These are phyloP conservation scores for Heterodera schachtii DNA, from an alignment of 1,140 invertebrate species.

Conservation along the genomic window DNA sequence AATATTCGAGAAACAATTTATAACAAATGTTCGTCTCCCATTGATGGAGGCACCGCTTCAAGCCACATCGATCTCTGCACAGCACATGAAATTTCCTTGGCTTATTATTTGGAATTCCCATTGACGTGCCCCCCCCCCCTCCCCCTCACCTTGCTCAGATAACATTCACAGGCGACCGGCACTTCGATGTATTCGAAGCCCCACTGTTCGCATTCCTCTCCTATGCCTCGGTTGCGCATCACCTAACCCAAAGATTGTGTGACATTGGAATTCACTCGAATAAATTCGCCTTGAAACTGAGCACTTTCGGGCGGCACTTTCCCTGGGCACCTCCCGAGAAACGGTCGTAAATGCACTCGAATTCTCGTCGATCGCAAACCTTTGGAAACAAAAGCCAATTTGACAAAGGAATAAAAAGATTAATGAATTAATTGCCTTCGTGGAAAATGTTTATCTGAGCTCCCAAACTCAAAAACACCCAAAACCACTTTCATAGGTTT, in stretches of 20 bases:
- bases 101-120: not conserved
- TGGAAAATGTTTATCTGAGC: no score
- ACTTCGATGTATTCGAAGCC: slow-evolving; percentile 30
- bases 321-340: slow-evolving; percentile 28
- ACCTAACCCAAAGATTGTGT: slow-evolving; percentile 7
- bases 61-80: slow-evolving; percentile 15
- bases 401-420: not conserved
- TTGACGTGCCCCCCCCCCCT: not conserved
- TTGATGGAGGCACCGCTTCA: slow-evolving; percentile 9
- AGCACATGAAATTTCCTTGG: not conserved
- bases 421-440: no score
- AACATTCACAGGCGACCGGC: slow-evolving; percentile 35
- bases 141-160: slow-evolving; percentile 4
- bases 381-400: not conserved
- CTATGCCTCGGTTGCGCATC: slow-evolving; percentile 20
- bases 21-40: not conserved
- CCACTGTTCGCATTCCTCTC: slow-evolving; percentile 23
- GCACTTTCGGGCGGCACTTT: slow-evolving; percentile 35
- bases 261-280: not conserved
- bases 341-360: slow-evolving; percentile 31
- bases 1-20: not conserved
- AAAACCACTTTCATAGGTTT: no score
- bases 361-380: slow-evolving; percentile 26
- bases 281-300: slow-evolving; percentile 31
- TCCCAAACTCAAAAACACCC: no score